Conservation (phyloP, 92 coral and sea anemone genomes). For the Porites cylindrica region DNA sequence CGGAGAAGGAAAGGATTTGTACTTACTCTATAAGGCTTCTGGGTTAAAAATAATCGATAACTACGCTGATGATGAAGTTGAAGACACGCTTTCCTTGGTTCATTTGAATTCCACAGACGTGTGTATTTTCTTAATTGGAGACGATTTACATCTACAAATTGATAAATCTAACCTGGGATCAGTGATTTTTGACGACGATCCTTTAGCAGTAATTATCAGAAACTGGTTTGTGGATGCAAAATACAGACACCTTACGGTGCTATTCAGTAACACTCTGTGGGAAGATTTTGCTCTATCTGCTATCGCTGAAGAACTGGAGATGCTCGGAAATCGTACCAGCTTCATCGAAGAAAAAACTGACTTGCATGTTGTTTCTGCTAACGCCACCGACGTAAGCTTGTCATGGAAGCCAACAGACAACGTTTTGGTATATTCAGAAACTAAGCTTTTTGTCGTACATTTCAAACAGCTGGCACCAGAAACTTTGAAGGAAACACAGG, state of each 20-base stretch:
- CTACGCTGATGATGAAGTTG: conserved; percentile 50
- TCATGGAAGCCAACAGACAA: conserved; percentile 24
- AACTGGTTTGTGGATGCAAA: conserved; percentile 52
- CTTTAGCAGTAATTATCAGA: conserved; percentile 39
- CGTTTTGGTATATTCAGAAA: background rate
- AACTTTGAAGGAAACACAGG: background rate
- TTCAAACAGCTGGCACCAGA: background rate
- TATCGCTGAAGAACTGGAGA: background rate
- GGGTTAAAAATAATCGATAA: conserved; percentile 32
- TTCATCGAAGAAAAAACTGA: background rate
- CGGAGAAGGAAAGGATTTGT: conserved; percentile 62
- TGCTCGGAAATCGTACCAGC: background rate
- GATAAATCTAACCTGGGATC: conserved; percentile 19
- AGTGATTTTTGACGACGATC: conserved; percentile 23
- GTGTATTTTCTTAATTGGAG: too few species aligned
- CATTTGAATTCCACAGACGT: conserved; percentile 32
- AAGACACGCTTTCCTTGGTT: conserved; percentile 62
- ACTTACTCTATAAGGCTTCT: conserved; percentile 40
- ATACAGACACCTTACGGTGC: conserved; percentile 48
- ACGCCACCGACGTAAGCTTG: background rate
- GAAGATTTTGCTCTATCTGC: background rate
- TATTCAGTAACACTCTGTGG: conserved; percentile 58
- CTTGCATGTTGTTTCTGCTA: conserved; percentile 10
- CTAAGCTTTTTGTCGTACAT: conserved; percentile 3
- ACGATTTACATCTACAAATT: conserved; percentile 46